phyloP scores from a whole-genome alignment of 2,797 vertebrate species.

The Scleropages formosus region DNA sequence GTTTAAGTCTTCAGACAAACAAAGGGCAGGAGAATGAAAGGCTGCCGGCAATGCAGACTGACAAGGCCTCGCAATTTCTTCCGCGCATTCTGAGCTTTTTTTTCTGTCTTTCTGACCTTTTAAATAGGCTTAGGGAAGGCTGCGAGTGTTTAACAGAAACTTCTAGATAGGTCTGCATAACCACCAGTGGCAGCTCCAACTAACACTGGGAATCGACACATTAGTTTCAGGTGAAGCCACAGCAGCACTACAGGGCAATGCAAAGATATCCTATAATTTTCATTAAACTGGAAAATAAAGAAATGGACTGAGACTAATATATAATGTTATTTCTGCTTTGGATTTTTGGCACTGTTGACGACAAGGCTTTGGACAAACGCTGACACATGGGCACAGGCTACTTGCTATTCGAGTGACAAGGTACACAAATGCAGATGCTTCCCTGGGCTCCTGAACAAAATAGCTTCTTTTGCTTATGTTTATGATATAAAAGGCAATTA shows the following conservation, averaged over 20 bases:
- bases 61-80: constrained; percentile 58
- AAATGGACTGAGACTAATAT: background rate
- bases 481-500: too few species aligned
- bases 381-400: too few species aligned
- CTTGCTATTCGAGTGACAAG: too few species aligned
- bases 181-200: constrained; percentile 51
- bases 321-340: too few species aligned
- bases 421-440: too few species aligned
- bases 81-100: constrained; percentile 47
- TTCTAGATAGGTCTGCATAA: constrained; percentile 79
- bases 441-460: too few species aligned
- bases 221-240: constrained; percentile 8
- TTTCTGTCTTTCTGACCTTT: constrained; percentile 70
- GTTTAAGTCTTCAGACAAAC: constrained; percentile 76
- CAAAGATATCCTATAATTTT: background rate
- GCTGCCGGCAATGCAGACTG: constrained; percentile 52
- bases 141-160: constrained; percentile 78
- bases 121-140: constrained; percentile 48
- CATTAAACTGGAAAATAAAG: background rate
- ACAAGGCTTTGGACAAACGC: too few species aligned
- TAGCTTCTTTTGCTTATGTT: too few species aligned
- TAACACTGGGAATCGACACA: constrained; percentile 11
- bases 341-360: too few species aligned
- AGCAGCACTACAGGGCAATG: background rate
- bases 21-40: constrained; percentile 72